phyloP scores from a whole-genome alignment of 2,113 vertebrate genomes.

The Agelaius tricolor region DNA sequence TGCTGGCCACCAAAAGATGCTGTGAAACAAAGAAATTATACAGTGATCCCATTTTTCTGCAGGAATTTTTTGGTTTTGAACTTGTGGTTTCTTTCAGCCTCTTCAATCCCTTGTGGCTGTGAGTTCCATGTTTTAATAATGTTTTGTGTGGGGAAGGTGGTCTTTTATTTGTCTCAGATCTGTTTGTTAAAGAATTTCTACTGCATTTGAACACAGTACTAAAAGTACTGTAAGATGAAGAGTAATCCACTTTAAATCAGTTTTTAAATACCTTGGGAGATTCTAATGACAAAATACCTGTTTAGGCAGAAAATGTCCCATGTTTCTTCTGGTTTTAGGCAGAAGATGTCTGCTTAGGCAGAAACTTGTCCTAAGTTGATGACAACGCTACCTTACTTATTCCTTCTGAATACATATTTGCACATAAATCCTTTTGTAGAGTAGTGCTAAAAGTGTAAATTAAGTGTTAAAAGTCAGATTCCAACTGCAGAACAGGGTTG shows the following conservation, averaged over 20 bases:
- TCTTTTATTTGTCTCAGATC: background rate
- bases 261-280: background rate
- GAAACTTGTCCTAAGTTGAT: background rate
- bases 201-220: background rate
- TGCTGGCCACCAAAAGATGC: background rate
- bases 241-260: background rate
- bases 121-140: background rate
- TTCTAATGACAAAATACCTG: background rate
- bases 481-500: background rate
- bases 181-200: background rate
- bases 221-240: background rate
- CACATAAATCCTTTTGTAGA: background rate
- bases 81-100: background rate
- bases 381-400: background rate
- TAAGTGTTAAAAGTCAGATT: background rate
- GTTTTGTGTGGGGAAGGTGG: background rate
- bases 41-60: background rate
- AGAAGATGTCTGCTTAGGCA: background rate
- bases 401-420: background rate
- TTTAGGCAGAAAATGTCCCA: background rate
- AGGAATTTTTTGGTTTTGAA: background rate
- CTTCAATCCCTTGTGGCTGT: background rate
- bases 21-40: background rate
- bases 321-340: background rate
- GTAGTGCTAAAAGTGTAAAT: background rate